Base-by-base conservation (phyloP, 1,140 invertebrate species). In the Ips nitidus region DNA sequence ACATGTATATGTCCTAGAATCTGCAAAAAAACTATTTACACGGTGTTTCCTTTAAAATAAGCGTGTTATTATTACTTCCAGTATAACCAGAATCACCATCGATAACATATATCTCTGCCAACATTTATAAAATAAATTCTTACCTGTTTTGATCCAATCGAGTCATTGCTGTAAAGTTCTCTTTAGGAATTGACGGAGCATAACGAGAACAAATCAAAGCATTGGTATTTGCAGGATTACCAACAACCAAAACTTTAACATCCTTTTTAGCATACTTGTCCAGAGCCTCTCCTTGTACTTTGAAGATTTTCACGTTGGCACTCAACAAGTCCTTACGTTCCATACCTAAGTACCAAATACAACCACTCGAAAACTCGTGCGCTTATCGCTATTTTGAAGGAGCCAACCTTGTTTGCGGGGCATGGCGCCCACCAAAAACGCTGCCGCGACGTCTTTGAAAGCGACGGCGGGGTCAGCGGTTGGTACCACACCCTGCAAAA, bases 161-260 rank as follows among this genome's bases (percentile, higher is more conserved):
- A 0, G 98, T 99, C 92, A 99, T 96, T 2, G 97, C 98, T 56
- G 94, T 94, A 80, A 99, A 99, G 81, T 99, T 99, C 80, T 95
- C 89, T 73, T 91, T 91, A 8, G 98, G 97, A 81, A 99, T 99
- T 2, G 94, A 95, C 42, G 95, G 96, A n/a, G 96, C 96, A 82
- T 97, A 98, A 78, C 95, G 93, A 2, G 94, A 93, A 77, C 94
- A 97, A 73, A 99, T 95, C 5, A 97, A 83, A 22, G 97, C 97
- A 86, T 99, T 99, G 1, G 98, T 99, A 80, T 99, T 99, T 0
- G 98, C 98, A 56, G 98, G 98, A 82, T 99, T 99, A 45, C 98
- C 98, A 77, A 99, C 98, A 52, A 99, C 97, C 22, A 99, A 83
- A 36, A 97, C 92, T 83, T 98, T 98, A 22, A 98, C 94, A 79